Evolutionary conservation across 2,113 vertebrate species (phyloP), one percentile per base, ranked within the genome.

Genomic region (Dasyprocta punctata): DNA sequence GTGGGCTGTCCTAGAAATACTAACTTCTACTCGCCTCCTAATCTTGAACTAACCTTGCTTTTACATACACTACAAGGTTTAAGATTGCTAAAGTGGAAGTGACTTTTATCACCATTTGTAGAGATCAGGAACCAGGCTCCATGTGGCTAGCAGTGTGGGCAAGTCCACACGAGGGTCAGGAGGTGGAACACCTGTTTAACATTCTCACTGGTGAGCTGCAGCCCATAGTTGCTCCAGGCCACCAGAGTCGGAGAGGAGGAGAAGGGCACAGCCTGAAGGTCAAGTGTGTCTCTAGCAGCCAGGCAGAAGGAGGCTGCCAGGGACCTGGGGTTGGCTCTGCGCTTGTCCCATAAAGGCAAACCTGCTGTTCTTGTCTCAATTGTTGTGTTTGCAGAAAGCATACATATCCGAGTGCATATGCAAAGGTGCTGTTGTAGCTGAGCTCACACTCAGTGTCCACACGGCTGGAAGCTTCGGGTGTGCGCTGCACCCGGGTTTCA

Each of bases 11-110:
- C 44, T 22, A 4, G n/a, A 86, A 33, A 56, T 30, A 1, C 1
- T 5, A 3, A 5, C 16, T 7, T 12, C 2, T 1, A 0, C 26
- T 54, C 17, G 0, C 4, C 0, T 26, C 2, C 36, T 14, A 1
- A 16, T 56, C 49, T n/a, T 20, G 14, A 26, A 10, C 20, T 14
- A 11, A 30, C 41, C 1, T 10, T 30, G 65, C 54, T 77, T 19
- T 16, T 4, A 19, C 47, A 14, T 20, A 24, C 11, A 0, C 17
- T 38, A 12, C 10, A n/a, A 11, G 26, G 16, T 28, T 17, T 26
- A 65, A 78, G 41, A 69, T 17, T 10, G 3, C 24, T 8, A n/a
- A 13, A 20, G 71, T 22, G 30, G 38, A 36, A 52, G 30, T 7
- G 1, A 2, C 26, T 16, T 0, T n/a, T 24, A 2, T 19, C 28